A percentile compares a stretch with the other conserved stretches of the same genome.
These are phyloP conservation scores for Margarornis squamiger DNA, from an alignment of 2,797 vertebrate species.

Conservation along the genomic window DNA sequence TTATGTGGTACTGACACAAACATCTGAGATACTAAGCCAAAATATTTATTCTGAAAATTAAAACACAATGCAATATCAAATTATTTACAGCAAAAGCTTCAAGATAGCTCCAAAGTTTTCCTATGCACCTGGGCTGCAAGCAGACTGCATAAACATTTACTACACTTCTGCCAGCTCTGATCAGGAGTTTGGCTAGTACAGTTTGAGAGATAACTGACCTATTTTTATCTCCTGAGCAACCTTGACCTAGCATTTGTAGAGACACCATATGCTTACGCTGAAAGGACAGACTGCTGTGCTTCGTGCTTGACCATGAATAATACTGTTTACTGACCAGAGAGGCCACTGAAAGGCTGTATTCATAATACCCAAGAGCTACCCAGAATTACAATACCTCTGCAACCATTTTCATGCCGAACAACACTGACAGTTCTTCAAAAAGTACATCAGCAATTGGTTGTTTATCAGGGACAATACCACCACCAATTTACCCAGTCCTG, in stretches of 20 bases:
- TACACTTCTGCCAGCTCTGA: background rate
- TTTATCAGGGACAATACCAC: background rate
- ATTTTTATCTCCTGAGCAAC: slow-evolving; percentile 23
- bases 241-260: slow-evolving; percentile 5
- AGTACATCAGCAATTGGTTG: background rate
- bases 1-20: background rate
- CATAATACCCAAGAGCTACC: background rate
- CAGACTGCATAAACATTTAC: background rate
- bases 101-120: background rate
- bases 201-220: background rate
- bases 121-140: background rate
- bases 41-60: background rate
- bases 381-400: background rate
- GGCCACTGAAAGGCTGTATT: background rate
- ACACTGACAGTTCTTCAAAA: background rate
- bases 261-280: background rate
- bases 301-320: background rate
- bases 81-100: background rate
- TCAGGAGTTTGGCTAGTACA: background rate
- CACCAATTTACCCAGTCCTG: background rate
- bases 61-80: background rate
- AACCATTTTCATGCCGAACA: background rate
- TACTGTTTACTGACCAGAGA: background rate
- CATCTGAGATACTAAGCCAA: background rate
- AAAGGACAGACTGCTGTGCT: slow-evolving; percentile 2